A percentile compares a stretch with the other conserved stretches of the same genome.
phyloP scores from a whole-genome alignment of 2,888 invertebrate species.

The Toxonevra muliebris region DNA sequence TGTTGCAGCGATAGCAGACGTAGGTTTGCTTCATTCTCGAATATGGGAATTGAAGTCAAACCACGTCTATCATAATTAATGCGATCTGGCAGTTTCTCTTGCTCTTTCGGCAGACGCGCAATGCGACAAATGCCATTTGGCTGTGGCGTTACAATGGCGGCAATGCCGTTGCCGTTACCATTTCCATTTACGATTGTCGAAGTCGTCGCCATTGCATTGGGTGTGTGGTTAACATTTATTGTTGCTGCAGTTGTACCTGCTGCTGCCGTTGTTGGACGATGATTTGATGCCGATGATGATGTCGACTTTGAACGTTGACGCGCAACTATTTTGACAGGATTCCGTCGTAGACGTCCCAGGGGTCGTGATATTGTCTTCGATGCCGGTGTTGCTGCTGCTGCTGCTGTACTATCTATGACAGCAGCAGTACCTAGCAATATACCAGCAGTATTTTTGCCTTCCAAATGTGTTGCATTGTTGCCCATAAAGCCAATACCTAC shows the following conservation, averaged over 20 bases:
- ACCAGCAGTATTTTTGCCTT: conserved; percentile 8
- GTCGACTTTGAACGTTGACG: conserved; percentile 59
- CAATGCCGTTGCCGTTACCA: conserved; percentile 46
- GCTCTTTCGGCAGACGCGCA: conserved; percentile 77
- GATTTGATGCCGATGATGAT: conserved; percentile 48
- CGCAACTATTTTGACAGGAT: conserved; percentile 43
- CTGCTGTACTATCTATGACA: conserved; percentile 25
- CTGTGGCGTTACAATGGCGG: conserved; percentile 54
- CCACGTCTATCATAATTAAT: conserved; percentile 88
- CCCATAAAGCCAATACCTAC: conserved; percentile 1
- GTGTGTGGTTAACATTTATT: conserved; percentile 20
- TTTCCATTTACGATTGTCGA: conserved; percentile 39
- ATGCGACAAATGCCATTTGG: conserved; percentile 69
- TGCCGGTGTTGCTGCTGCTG: conserved; percentile 29
- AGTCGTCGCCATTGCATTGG: conserved; percentile 37
- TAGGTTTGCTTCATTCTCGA: conserved; percentile 83
- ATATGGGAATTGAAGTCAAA: conserved; percentile 80
- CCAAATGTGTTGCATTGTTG: not conserved
- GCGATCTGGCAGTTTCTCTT: conserved; percentile 85
- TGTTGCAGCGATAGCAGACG: conserved; percentile 90
- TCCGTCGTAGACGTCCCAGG: conserved; percentile 46
- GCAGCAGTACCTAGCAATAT: no score
- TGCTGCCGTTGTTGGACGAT: not conserved
- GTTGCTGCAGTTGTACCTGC: conserved; percentile 24
- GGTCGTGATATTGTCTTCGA: conserved; percentile 26